These are phyloP conservation scores for Orthosia cruda DNA, from an alignment of 2,888 invertebrate genomes.

Conservation along the genomic window DNA sequence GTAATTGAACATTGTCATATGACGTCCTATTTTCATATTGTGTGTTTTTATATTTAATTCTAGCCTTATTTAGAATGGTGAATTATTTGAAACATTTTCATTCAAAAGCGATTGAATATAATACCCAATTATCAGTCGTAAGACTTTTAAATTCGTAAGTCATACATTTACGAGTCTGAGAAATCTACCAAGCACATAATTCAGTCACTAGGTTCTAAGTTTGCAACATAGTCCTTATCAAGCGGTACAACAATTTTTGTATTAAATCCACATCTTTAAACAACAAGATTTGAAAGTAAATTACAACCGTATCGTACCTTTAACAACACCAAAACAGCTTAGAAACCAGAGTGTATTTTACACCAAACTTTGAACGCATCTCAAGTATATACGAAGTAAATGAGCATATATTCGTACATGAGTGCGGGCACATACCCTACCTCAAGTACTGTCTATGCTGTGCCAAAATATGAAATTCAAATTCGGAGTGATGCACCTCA, in stretches of 20 bases:
- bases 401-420: constrained; percentile 41
- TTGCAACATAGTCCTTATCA: background rate
- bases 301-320: background rate
- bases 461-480: constrained; percentile 81
- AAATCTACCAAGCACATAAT: no score
- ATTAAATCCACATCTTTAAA: background rate
- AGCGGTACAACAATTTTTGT: no score
- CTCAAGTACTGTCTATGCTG: constrained; percentile 72
- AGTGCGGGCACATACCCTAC: constrained; percentile 36
- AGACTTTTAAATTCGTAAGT: no score
- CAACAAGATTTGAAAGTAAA: background rate
- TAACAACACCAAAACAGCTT: background rate
- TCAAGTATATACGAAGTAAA: constrained; percentile 40
- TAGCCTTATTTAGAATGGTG: background rate
- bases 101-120: no score
- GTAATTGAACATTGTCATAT: constrained; percentile 1
- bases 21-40: background rate
- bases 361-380: constrained; percentile 24
- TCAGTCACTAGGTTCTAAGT: background rate
- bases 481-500: constrained; percentile 79
- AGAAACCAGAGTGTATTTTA: constrained; percentile 3
- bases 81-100: no score
- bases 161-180: no score
- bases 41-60: background rate
- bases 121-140: no score